These are phyloP conservation scores for Himalopsyche kuldschensis DNA, from an alignment of 2,888 invertebrate species.

Conservation along the genomic window DNA sequence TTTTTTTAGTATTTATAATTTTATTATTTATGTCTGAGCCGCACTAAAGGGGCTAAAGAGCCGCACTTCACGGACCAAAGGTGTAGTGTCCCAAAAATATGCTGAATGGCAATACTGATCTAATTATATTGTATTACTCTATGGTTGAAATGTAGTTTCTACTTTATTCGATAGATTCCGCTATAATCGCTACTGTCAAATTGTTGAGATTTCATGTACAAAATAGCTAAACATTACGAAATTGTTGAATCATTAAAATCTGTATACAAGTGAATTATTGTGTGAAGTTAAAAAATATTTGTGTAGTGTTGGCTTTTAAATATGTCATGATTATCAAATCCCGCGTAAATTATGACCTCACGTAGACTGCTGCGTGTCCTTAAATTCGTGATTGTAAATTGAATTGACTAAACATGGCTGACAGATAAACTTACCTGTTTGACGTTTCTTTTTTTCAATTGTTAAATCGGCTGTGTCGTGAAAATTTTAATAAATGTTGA, in stretches of 20 bases:
- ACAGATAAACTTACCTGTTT: constrained; percentile 29
- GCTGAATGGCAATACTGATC: too few relatives aligned
- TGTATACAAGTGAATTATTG: background rate
- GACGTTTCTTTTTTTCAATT: constrained; percentile 28
- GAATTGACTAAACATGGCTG: constrained; percentile 36
- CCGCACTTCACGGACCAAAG: too few relatives aligned
- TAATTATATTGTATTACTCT: too few relatives aligned
- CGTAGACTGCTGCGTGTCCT: constrained; percentile 16
- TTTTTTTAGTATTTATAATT: too few relatives aligned
- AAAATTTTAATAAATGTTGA: constrained; percentile 19
- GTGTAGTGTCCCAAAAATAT: too few relatives aligned
- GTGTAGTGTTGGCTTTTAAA: background rate
- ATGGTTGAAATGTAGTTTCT: background rate
- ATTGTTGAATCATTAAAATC: background rate
- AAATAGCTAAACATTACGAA: background rate
- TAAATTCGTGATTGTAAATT: constrained; percentile 23
- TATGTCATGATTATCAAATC: background rate
- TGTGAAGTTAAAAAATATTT: background rate
- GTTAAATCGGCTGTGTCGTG: constrained; percentile 17
- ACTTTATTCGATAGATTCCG: background rate
- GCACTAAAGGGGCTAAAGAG: too few relatives aligned
- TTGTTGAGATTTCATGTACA: background rate
- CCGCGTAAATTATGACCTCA: constrained; percentile 16
- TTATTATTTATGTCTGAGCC: too few relatives aligned
- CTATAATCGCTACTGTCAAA: background rate